Evolutionary conservation across 2,113 vertebrate species (phyloP), one percentile per base, ranked within the genome.

Genomic region (Electrona antarctica): DNA sequence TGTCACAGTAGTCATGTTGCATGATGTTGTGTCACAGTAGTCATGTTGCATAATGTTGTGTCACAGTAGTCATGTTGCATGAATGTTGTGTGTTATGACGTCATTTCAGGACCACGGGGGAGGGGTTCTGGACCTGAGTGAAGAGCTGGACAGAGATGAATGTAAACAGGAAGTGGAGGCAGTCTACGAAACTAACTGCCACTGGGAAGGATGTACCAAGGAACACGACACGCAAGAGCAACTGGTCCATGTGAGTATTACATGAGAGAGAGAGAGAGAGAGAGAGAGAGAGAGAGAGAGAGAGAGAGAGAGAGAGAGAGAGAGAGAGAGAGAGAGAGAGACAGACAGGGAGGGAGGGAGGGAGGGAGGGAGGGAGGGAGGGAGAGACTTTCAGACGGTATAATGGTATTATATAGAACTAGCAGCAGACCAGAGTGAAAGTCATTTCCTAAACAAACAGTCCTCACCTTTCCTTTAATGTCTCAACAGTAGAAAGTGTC

Each of bases 201-300:
- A 97, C 91, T 99, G 98, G 98, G 97, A 97, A 80, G 95, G 95
- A 79, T 99, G 98, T 76, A 87, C 84, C 81, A 97, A 95, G 91
- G 97, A 99, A 90, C 97, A 96, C 0, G 97, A 98, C 91, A 98
- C 96, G 60, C 98, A 99, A 90, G 98, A 98, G 67, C 97, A 99
- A 75, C 95, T 99, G 0, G 98, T 99, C 60, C 97, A 98, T 47
- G 98, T 99, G 89, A 98, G 98, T 79, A 0, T 29, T 3, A 14
- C 8, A 7, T 8, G 15, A 57, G 56, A 57, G 56, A 57, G 56
- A 15, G 21, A 6, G 8, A 21, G 14, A 21, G 15, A 8, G 14
- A 57, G 55, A 2, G 21, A 15, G 8, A 21, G 21, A 33, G 7
- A 21, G 2, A 12, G 15, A 21, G 56, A 57, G 56, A 57, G 15